Conservation (phyloP, 2,797 vertebrate species). For the Cossypha dichroa region DNA sequence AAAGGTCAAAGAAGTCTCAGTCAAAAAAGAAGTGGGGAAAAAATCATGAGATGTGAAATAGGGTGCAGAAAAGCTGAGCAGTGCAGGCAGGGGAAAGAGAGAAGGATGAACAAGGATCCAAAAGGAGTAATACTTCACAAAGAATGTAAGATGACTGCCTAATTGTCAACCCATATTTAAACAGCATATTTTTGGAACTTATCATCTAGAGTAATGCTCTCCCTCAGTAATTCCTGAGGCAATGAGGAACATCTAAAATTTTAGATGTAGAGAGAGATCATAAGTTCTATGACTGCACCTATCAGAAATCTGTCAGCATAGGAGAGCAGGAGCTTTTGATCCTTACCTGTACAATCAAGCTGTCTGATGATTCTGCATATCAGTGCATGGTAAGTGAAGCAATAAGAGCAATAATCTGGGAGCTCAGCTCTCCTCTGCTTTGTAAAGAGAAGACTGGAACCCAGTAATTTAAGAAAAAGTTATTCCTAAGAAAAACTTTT, state of each 20-base stretch:
- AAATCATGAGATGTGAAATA: fast-evolving
- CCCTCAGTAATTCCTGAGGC: not conserved
- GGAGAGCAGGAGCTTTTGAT: not conserved
- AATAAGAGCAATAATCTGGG: not conserved
- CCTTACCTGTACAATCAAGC: not conserved
- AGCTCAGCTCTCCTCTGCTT: not conserved
- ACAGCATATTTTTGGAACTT: not conserved
- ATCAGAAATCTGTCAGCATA: not conserved
- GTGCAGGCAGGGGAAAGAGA: not conserved
- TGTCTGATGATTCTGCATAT: not conserved
- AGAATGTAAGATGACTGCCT: not conserved
- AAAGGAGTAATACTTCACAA: not conserved
- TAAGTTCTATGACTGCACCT: not conserved
- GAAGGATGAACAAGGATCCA: not conserved
- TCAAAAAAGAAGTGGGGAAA: not conserved
- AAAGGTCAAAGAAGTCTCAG: not conserved
- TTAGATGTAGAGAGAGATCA: not conserved
- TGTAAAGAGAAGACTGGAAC: not conserved
- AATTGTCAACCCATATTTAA: not conserved
- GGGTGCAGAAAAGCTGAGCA: not conserved
- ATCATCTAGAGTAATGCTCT: not conserved
- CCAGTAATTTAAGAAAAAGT: not conserved
- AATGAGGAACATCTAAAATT: not conserved
- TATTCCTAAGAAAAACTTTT: not conserved
- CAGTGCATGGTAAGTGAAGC: not conserved